These are phyloP conservation scores for Protomyctophum bolini DNA, from an alignment of 2,113 vertebrate species.

Conservation along the genomic window DNA sequence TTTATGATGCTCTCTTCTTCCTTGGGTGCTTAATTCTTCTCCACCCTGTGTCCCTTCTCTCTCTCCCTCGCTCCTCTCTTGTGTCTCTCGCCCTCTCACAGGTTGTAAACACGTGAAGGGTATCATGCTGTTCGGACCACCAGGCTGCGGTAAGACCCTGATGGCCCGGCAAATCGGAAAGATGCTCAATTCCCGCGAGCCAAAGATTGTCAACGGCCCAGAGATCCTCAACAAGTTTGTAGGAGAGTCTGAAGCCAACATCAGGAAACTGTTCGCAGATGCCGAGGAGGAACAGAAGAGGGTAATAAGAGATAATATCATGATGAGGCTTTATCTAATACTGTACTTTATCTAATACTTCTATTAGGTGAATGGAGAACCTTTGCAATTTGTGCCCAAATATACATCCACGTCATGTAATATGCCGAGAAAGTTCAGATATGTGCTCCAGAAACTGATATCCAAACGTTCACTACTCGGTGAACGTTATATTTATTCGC, in stretches of 20 bases:
- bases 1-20: no score
- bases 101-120: conserved; percentile 99
- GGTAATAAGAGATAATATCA: conserved; percentile 69
- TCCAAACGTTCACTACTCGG: no score
- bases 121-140: conserved; percentile 93
- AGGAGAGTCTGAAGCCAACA: conserved; percentile 97
- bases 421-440: no score
- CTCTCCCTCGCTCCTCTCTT: neutral
- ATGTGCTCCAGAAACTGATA: no score
- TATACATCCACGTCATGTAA: no score
- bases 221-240: conserved; percentile 99
- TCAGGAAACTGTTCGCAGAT: conserved; percentile 96
- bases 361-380: no score
- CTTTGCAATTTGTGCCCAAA: no score
- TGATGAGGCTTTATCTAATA: neutral
- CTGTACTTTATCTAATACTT: no score
- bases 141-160: conserved; percentile 96
- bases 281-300: conserved; percentile 97
- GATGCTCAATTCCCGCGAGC: conserved; percentile 96
- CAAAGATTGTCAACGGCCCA: conserved; percentile 95
- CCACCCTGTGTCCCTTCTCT: neutral
- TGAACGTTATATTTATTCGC: no score
- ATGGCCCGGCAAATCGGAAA: conserved; percentile 98
- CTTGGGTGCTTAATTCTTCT: no score
- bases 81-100: conserved; percentile 46